A percentile compares a stretch with the other conserved stretches of the same genome.
Evolutionary conservation across 2,113 vertebrate species (phyloP).

Genomic region (Grantiella picta): DNA sequence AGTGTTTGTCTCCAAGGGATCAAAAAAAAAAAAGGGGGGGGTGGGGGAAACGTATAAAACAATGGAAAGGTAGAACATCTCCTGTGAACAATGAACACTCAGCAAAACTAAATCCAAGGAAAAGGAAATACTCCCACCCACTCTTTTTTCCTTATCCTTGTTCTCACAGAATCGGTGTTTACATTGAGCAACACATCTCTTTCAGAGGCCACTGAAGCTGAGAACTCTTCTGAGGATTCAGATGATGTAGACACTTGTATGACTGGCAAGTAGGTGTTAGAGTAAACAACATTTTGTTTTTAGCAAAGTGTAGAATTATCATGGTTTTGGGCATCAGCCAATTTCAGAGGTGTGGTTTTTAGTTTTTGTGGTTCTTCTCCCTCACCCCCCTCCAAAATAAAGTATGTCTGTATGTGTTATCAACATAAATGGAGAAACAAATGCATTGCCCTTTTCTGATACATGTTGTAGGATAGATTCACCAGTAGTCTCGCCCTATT

Average conservation of each 20-base stretch:
- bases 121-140: constrained; percentile 41
- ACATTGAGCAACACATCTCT: background rate
- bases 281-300: background rate
- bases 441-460: background rate
- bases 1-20: background rate
- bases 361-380: background rate
- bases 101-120: background rate
- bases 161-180: constrained; percentile 27
- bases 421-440: background rate
- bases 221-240: background rate
- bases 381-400: background rate
- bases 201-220: background rate
- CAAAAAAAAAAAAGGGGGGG: background rate
- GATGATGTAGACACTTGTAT: background rate
- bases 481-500: background rate
- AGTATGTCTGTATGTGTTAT: background rate
- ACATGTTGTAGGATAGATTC: background rate
- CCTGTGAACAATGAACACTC: constrained; percentile 17
- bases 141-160: constrained; percentile 23
- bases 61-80: constrained; percentile 45
- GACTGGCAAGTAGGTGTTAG: background rate
- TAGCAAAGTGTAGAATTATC: background rate
- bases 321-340: background rate
- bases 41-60: background rate
- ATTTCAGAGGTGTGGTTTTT: background rate